Base-by-base conservation (phyloP, 2,797 vertebrate genomes). In the Pangasius sanitwongsei region DNA sequence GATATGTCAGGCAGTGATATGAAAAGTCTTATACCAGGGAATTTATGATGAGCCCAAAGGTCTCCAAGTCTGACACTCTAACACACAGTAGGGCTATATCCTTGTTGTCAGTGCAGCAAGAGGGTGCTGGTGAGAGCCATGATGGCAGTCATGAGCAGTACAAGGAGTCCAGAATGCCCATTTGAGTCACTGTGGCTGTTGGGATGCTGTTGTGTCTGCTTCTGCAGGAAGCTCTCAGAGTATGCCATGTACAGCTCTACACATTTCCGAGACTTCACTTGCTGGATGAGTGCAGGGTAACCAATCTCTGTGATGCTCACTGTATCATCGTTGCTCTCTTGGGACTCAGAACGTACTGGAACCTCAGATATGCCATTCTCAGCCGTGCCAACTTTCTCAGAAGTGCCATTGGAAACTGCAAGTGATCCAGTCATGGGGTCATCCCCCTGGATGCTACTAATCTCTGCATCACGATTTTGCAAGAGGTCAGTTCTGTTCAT, bases 251-350 rank as follows among this genome's bases (percentile, higher is more conserved):
- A 96, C 48, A 91, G 83, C 90, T 94, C 93, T 25, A 95, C 69
- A 77, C 96, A 96, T 65, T 89, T 95, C 86, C 86, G 93, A 55
- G 87, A 88, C 86, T 95, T 96, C 85, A 95, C 31, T 93, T 96
- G 95, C 31, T 93, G 80, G 4, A 95, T 95, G 75, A 96, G 92
- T 20, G 94, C 95, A 0, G 96, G 96, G 83, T 95, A 96, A 16
- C 94, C 95, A 3, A 96, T 95, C 87, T 96, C 95, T 67, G 92
- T n/a, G 28, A 96, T 94, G 89, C 94, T 95, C 75, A 95, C 95
- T 6, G 92, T 93, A 23, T 93, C 92, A 0, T 94, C 92, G 2
- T 91, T 90, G 0, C 91, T 87, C 12, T 92, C 92, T n/a, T 63
- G 85, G 0, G 67, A 12, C 6, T 9, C 82, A 34, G 44, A 34